phyloP scores from a whole-genome alignment of 2,888 invertebrate genomes.

The Andricus curvator region DNA sequence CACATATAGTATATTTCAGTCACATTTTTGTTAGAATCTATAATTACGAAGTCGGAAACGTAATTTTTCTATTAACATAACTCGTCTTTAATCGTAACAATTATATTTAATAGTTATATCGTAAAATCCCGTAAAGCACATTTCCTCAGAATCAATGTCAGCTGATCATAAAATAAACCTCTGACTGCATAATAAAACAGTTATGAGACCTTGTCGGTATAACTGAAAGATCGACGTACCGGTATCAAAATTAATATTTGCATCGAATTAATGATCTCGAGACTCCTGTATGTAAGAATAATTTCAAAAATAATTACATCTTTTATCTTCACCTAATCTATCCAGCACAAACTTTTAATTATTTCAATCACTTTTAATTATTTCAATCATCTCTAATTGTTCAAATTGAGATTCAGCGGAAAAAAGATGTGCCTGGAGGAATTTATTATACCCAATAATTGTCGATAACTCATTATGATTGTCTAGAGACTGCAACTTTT shows the following conservation, averaged over 20 bases:
- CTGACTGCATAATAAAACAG: not conserved
- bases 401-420: not conserved
- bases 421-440: not conserved
- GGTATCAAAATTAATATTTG: not conserved
- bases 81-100: not conserved
- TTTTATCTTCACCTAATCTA: not conserved
- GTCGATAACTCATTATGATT: not conserved
- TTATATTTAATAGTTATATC: not conserved
- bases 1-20: too few species aligned
- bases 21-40: too few species aligned
- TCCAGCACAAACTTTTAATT: not conserved
- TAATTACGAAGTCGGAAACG: too few species aligned
- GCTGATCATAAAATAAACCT: not conserved
- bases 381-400: not conserved
- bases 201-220: not conserved
- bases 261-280: not conserved
- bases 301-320: not conserved
- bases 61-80: too few species aligned
- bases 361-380: not conserved
- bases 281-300: not conserved
- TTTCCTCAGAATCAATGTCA: not conserved
- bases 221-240: not conserved
- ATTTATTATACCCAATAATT: not conserved
- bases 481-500: not conserved
- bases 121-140: not conserved